These are phyloP conservation scores for Noctua comes DNA, from an alignment of 2,888 invertebrate genomes.

Conservation along the genomic window DNA sequence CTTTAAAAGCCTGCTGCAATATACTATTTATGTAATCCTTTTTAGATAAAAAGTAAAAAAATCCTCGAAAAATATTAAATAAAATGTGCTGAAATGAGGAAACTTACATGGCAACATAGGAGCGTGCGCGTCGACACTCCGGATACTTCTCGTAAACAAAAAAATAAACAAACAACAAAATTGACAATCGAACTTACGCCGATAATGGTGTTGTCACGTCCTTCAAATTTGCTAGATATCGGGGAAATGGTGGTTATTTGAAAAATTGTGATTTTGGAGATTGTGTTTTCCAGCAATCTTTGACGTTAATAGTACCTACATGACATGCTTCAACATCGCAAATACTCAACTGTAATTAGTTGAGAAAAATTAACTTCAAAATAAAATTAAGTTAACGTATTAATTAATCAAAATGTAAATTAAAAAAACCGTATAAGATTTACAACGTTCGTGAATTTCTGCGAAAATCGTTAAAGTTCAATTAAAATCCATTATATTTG, in stretches of 20 bases:
- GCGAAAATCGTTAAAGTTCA: conserved; percentile 49
- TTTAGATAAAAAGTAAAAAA: no score
- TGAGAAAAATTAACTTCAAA: conserved; percentile 11
- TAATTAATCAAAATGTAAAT: conserved; percentile 16
- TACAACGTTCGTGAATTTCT: conserved; percentile 35
- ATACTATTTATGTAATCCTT: neutral
- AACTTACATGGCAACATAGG: neutral
- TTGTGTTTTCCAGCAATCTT: neutral
- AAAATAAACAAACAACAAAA: neutral
- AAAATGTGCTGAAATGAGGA: neutral
- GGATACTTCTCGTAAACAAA: no score
- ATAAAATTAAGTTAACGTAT: neutral
- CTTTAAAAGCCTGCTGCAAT: neutral
- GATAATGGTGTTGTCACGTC: neutral
- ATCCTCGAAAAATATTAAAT: neutral
- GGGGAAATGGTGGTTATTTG: no score
- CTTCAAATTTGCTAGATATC: no score
- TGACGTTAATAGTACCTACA: neutral
- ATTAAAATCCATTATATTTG: conserved; percentile 57
- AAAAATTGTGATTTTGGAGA: neutral
- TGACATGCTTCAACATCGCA: neutral
- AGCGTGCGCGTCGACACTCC: neutral
- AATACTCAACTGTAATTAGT: neutral
- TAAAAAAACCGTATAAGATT: conserved; percentile 10
- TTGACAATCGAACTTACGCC: neutral